Conservation (phyloP, 2,888 invertebrate genomes). For the Netelia fuscicornis region DNA sequence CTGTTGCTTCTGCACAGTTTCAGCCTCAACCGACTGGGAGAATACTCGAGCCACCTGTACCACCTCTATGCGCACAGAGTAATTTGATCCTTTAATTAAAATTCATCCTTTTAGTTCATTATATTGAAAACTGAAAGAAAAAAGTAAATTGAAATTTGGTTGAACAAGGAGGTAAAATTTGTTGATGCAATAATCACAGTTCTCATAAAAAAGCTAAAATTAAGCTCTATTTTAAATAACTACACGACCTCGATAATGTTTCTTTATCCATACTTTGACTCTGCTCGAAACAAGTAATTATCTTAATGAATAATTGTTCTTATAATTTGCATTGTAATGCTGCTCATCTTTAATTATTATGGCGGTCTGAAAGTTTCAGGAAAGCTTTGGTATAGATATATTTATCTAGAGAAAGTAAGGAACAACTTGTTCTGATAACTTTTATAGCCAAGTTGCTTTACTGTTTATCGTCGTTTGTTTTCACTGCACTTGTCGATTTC, state of each 20-base stretch:
- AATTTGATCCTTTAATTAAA: conserved; percentile 79
- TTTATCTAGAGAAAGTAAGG: conserved; percentile 44
- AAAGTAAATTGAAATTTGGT: too few relatives aligned
- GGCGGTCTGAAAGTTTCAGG: background rate
- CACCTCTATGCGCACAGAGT: conserved; percentile 91
- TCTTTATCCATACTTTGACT: background rate
- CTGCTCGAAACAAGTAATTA: background rate
- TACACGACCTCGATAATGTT: too few relatives aligned
- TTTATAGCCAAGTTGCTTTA: conserved; percentile 12
- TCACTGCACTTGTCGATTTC: conserved; percentile 41
- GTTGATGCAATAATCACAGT: too few relatives aligned
- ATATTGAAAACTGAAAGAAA: background rate
- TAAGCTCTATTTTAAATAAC: too few relatives aligned
- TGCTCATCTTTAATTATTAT: conserved; percentile 30
- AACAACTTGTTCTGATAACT: conserved; percentile 9
- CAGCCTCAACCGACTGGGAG: conserved; percentile 88
- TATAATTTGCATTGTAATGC: background rate
- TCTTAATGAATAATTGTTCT: conserved; percentile 5
- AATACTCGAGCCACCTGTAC: conserved; percentile 92
- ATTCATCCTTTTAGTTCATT: background rate
- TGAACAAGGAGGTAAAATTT: too few relatives aligned
- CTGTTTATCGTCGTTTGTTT: conserved; percentile 42
- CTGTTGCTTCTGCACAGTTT: conserved; percentile 88
- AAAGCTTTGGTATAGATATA: too few relatives aligned
- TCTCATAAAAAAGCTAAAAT: too few relatives aligned